A percentile compares a stretch with the other conserved stretches of the same genome.
phyloP scores from a whole-genome alignment of 2,797 vertebrate genomes.

The Parauchenoglanis ngamensis region DNA sequence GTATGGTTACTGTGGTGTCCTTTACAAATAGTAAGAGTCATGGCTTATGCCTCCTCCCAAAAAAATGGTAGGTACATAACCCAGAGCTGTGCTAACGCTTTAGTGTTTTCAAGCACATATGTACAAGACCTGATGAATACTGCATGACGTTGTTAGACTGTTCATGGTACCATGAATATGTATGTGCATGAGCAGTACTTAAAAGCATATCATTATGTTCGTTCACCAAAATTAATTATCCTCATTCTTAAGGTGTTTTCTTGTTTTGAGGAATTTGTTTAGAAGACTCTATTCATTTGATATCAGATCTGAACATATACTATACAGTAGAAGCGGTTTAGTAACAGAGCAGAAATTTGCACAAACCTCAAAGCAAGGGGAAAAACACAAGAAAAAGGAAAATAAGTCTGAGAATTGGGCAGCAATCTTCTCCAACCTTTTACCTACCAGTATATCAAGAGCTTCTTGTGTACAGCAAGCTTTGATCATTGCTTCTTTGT shows the following conservation, averaged over 20 bases:
- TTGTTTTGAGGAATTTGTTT: background rate
- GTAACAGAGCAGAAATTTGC: no score
- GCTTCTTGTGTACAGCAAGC: conserved; percentile 35
- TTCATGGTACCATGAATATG: background rate
- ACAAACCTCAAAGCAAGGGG: background rate
- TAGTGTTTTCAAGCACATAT: background rate
- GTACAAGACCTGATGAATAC: background rate
- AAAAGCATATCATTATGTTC: background rate
- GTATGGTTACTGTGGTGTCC: background rate
- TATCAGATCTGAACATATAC: no score
- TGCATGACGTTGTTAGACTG: background rate
- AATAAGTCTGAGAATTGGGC: background rate
- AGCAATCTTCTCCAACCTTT: background rate
- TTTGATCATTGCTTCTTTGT: conserved; percentile 55
- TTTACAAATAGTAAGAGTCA: conserved; percentile 8
- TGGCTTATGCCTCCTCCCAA: background rate
- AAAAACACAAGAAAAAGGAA: background rate
- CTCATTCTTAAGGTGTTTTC: background rate
- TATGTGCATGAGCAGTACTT: background rate
- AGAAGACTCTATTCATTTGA: background rate
- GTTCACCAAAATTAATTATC: background rate
- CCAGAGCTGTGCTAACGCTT: background rate
- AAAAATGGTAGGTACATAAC: background rate
- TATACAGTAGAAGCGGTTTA: no score
- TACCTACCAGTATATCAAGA: conserved; percentile 27